Base-by-base conservation (phyloP, 2,888 invertebrate genomes). In the Leptinotarsa tumamoca region DNA sequence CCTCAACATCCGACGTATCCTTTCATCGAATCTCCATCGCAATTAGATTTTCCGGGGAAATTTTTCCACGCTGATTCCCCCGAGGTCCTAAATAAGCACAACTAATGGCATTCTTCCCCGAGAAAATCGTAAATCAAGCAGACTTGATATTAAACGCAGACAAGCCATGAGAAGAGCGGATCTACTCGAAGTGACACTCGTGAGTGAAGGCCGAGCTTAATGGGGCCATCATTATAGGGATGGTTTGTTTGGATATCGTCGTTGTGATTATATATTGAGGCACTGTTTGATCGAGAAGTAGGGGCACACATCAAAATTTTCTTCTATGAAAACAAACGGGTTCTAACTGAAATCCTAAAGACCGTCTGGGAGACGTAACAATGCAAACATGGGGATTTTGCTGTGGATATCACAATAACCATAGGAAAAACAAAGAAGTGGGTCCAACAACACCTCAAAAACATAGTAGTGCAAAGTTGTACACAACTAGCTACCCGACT, bases 41-140 rank as follows among this genome's bases (percentile, higher is more conserved):
- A n/a, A 63, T 63, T 63, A 43, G 63, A 63, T 63, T 63, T 63
- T 33, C 63, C 43, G 63, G 4, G 33, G 1, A 63, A 63, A 63
- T 15, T 63, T 63, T 33, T 63, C 63, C 63, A n/a, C 33, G 27
- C 43, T 7, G 33, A 69, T 56, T 56, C 51, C 18, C 56, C 33
- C 33, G 69, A 33, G 56, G 69, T 69, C 69, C 56, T 69, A 18
- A 68, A 56, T 43, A 68, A 67, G 49, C 69, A 73, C 18, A 56
- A 56, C 43, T 69, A 73, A 69, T 63, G 73, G 66, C 68, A 56
- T 73, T 63, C 56, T 43, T 54, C 15, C 33, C 56, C 27, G 54
- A 58, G 51, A 63, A 66, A 68, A 67, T 68, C 75, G 43, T 72
- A 72, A 75, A 75, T 72, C 68, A 75, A 75, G 50, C 71, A 33